phyloP scores from a whole-genome alignment of 2,113 vertebrate genomes.

The Dicaeum eximium region DNA sequence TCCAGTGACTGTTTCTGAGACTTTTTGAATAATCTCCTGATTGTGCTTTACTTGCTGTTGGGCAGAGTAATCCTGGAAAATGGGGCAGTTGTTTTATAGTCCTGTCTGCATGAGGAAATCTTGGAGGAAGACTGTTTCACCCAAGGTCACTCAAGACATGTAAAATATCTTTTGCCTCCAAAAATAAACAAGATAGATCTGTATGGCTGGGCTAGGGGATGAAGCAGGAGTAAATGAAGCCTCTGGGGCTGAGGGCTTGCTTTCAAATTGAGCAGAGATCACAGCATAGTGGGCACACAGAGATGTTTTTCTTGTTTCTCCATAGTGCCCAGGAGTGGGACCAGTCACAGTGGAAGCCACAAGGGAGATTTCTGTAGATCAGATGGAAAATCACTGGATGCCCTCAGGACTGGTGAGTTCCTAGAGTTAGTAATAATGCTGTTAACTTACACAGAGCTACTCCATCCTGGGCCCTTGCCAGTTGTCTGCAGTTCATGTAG shows the following conservation, averaged over 20 bases:
- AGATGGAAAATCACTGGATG: background rate
- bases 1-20: background rate
- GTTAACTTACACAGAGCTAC: background rate
- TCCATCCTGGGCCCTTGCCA: background rate
- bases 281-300: accelerated
- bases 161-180: background rate
- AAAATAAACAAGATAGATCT: background rate
- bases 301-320: background rate
- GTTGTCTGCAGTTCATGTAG: background rate
- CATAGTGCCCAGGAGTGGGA: background rate
- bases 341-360: background rate
- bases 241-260: background rate
- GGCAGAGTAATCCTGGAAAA: background rate
- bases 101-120: background rate
- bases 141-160: background rate
- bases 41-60: constrained; percentile 16
- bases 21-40: constrained; percentile 19
- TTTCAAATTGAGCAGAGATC: background rate
- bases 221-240: background rate
- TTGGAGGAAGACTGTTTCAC: constrained; percentile 11
- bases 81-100: background rate
- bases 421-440: background rate
- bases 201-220: background rate
- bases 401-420: background rate
- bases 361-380: background rate